Evolutionary conservation across 2,888 invertebrate species (phyloP).

Genomic region (Hofmannophila pseudospretella): DNA sequence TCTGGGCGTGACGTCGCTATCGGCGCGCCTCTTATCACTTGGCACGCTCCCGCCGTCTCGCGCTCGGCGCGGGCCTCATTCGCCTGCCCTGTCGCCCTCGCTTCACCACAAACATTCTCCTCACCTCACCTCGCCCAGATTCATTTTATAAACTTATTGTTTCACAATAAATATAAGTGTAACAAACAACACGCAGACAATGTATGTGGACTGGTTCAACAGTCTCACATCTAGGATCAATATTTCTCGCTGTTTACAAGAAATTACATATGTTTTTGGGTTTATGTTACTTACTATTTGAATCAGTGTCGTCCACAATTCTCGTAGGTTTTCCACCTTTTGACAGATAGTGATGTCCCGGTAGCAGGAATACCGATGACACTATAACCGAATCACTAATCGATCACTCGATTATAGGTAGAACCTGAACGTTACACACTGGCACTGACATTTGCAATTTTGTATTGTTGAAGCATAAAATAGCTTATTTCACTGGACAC

Average conservation of each 20-base stretch:
- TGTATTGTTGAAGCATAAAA: conserved; percentile 47
- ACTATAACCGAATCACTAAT: conserved; percentile 55
- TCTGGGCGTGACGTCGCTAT: conserved; percentile 78
- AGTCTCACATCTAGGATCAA: too few species aligned
- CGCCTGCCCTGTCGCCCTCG: conserved; percentile 25
- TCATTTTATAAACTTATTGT: conserved; percentile 2
- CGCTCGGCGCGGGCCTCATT: conserved; percentile 51
- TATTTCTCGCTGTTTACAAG: not conserved
- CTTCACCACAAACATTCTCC: conserved; percentile 56
- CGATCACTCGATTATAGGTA: conserved; percentile 50
- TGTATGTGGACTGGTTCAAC: too few species aligned
- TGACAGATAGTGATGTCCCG: conserved; percentile 60
- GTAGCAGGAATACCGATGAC: conserved; percentile 48
- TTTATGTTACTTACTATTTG: conserved; percentile 67
- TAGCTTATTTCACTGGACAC: conserved; percentile 72
- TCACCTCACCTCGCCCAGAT: conserved; percentile 16
- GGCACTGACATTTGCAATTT: conserved; percentile 53
- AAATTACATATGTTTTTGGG: not conserved
- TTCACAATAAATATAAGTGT: conserved; percentile 1
- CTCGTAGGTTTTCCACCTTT: conserved; percentile 64
- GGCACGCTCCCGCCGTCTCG: conserved; percentile 75
- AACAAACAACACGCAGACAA: too few species aligned
- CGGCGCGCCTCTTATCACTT: conserved; percentile 77
- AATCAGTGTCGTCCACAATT: conserved; percentile 71
- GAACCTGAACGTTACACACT: conserved; percentile 51